phyloP scores from a whole-genome alignment of 2,113 vertebrate genomes.

The Camelus dromedarius region DNA sequence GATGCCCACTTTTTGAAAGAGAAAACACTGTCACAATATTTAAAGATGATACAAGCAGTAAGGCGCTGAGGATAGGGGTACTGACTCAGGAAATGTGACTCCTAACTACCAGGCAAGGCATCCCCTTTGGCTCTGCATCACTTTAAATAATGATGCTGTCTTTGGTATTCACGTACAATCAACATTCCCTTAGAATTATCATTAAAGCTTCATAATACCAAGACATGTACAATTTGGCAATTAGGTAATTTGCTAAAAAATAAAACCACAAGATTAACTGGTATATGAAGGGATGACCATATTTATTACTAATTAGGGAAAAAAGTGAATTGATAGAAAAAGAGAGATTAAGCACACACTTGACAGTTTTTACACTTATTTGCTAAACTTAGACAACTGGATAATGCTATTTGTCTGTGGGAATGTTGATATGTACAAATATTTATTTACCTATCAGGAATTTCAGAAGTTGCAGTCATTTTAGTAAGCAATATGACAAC shows the following conservation, averaged over 20 bases:
- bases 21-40: not conserved
- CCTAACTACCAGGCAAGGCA: not conserved
- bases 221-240: not conserved
- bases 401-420: not conserved
- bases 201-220: not conserved
- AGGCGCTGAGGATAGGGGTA: not conserved
- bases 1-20: not conserved
- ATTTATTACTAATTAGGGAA: not conserved
- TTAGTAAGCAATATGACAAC: not conserved
- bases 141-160: not conserved
- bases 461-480: not conserved
- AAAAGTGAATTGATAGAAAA: not conserved
- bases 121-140: not conserved
- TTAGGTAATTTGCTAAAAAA: not conserved
- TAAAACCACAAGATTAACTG: not conserved
- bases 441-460: not conserved
- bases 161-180: not conserved
- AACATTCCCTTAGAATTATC: not conserved
- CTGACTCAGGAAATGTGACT: fast-evolving
- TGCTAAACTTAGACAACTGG: not conserved
- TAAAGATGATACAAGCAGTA: not conserved
- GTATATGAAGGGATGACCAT: not conserved
- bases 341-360: not conserved
- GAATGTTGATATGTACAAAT: not conserved
- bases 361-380: not conserved